Percentiles rank a stretch among this genome's conserved stretches.
These are phyloP conservation scores for Todus mexicanus DNA, from an alignment of 2,797 vertebrate species.

Conservation along the genomic window DNA sequence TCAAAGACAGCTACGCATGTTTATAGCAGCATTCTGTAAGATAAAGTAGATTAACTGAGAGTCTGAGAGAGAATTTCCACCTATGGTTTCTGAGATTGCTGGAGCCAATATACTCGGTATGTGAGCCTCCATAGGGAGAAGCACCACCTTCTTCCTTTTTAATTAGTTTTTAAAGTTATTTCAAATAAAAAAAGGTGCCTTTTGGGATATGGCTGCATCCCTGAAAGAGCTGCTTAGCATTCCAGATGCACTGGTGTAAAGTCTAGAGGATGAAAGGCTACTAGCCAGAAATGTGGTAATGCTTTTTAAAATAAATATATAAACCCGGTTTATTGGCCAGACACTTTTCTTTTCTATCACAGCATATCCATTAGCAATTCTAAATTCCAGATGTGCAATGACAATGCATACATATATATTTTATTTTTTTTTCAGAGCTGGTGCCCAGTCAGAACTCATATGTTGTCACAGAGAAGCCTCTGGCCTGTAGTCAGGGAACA, in stretches of 20 bases:
- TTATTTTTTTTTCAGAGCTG: constrained; percentile 39
- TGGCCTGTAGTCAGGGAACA: constrained; percentile 25
- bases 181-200: background rate
- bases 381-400: constrained; percentile 68
- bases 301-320: constrained; percentile 66
- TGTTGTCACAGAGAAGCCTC: constrained; percentile 36
- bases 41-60: background rate
- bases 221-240: constrained; percentile 52
- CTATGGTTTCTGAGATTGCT: background rate
- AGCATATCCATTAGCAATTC: constrained; percentile 64
- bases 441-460: constrained; percentile 35
- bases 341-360: constrained; percentile 66
- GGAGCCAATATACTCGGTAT: background rate
- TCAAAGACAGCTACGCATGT: background rate
- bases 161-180: constrained; percentile 21
- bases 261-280: constrained; percentile 49
- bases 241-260: constrained; percentile 64
- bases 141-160: background rate
- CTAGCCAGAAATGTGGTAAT: constrained; percentile 68
- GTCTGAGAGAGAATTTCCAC: background rate
- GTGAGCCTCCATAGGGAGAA: background rate
- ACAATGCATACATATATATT: constrained; percentile 13
- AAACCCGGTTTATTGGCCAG: constrained; percentile 66
- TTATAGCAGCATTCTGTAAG: background rate
- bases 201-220: background rate